phyloP scores from a whole-genome alignment of 1,140 invertebrate genomes.

The Arion vulgaris region DNA sequence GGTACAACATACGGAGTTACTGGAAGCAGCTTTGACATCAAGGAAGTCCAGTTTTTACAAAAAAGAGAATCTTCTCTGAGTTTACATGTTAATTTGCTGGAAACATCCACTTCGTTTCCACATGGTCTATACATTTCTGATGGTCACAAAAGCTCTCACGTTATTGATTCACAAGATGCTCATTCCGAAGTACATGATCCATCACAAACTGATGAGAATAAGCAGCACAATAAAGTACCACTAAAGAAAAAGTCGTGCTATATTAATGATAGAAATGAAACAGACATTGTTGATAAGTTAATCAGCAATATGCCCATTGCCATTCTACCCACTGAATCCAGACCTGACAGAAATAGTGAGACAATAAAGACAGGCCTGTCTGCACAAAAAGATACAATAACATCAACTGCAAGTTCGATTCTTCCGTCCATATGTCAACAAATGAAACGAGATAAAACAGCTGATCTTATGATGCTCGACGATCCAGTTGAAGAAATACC shows the following conservation, averaged over 20 bases:
- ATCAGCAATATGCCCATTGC: background rate
- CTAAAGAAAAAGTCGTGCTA: conserved; percentile 25
- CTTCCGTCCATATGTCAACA: background rate
- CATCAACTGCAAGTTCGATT: background rate
- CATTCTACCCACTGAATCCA: background rate
- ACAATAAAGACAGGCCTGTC: background rate
- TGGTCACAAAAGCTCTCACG: conserved; percentile 7
- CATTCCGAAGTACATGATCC: background rate
- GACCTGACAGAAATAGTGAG: background rate
- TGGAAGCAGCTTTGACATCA: background rate
- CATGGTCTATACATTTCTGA: background rate
- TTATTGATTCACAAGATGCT: background rate
- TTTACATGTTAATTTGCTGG: conserved; percentile 17
- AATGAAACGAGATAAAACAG: background rate
- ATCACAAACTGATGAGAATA: background rate
- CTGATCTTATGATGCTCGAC: conserved; percentile 23
- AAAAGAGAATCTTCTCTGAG: conserved; percentile 28
- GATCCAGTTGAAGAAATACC: conserved; percentile 20
- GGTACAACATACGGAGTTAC: conserved; percentile 16
- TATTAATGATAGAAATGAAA: conserved; percentile 9
- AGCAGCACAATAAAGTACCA: conserved; percentile 15
- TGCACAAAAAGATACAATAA: conserved; percentile 4
- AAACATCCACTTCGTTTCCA: background rate
- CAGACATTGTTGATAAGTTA: conserved; percentile 15
- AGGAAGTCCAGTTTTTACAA: background rate